Percentiles rank a stretch among this genome's conserved stretches.
These are phyloP conservation scores for Octomys mimax DNA, from an alignment of 2,797 vertebrate species.

Conservation along the genomic window DNA sequence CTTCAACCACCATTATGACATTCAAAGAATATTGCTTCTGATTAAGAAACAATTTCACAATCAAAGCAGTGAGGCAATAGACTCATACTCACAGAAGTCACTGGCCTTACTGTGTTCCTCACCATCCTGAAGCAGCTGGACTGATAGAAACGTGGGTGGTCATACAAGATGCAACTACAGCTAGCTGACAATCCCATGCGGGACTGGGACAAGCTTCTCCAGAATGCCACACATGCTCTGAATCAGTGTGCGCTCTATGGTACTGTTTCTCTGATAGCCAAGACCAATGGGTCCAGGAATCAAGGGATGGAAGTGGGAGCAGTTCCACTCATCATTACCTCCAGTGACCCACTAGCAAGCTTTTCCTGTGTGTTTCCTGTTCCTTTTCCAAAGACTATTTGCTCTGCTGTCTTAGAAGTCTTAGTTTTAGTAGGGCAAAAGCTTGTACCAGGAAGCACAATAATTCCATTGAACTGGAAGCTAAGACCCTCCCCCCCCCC, in stretches of 20 bases:
- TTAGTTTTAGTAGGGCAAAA: background rate
- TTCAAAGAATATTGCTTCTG: background rate
- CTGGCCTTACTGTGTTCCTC: background rate
- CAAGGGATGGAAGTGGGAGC: background rate
- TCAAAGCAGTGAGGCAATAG: background rate
- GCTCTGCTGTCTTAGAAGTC: background rate
- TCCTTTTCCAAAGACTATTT: background rate
- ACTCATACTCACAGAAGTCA: background rate
- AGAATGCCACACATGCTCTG: background rate
- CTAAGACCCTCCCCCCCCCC: background rate
- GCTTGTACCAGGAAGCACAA: background rate
- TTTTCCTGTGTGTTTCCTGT: background rate
- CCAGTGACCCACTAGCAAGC: background rate
- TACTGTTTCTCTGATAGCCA: background rate
- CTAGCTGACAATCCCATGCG: too few species aligned
- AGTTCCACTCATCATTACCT: background rate
- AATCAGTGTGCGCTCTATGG: background rate
- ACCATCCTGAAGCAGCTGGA: background rate
- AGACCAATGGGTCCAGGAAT: background rate
- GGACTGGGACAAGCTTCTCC: background rate
- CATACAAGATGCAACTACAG: background rate
- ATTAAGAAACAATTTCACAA: background rate
- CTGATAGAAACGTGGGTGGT: background rate
- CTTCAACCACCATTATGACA: background rate
- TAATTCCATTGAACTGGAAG: background rate